These are phyloP conservation scores for Lasioglossum albipes DNA, from an alignment of 1,140 invertebrate species.

Conservation along the genomic window DNA sequence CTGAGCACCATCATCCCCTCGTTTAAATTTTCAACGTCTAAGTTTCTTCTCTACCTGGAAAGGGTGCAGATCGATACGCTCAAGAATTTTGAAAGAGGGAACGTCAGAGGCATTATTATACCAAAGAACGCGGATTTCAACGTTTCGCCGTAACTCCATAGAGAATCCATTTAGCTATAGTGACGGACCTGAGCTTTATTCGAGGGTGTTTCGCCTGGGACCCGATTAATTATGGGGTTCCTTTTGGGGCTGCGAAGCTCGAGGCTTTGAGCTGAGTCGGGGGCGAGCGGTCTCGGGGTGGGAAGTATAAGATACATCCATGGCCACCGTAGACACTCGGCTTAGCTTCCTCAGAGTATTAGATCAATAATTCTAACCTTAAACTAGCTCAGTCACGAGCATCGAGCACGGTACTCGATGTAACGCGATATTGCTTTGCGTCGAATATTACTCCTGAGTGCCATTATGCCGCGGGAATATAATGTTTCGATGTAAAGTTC, in stretches of 20 bases:
- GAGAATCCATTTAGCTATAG: constrained; percentile 62
- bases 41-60: too few species aligned
- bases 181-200: constrained; percentile 54
- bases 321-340: constrained; percentile 73
- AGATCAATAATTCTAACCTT: constrained; percentile 80
- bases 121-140: background rate
- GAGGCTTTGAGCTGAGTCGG: constrained; percentile 75
- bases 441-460: constrained; percentile 46
- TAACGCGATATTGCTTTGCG: constrained; percentile 66
- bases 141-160: constrained; percentile 27
- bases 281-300: constrained; percentile 66
- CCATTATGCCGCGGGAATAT: constrained; percentile 35
- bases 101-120: background rate
- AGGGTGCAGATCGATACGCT: too few species aligned
- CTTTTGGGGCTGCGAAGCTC: constrained; percentile 72
- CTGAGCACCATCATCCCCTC: too few species aligned
- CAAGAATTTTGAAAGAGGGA: background rate
- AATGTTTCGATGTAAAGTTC: constrained; percentile 46
- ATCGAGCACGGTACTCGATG: constrained; percentile 58
- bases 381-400: constrained; percentile 66
- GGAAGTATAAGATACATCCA: constrained; percentile 76
- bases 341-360: constrained; percentile 78
- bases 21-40: too few species aligned
- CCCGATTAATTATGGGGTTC: constrained; percentile 78
- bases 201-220: constrained; percentile 71